These are phyloP conservation scores for Acinonyx jubatus DNA, from an alignment of 2,113 vertebrate species.

Conservation along the genomic window DNA sequence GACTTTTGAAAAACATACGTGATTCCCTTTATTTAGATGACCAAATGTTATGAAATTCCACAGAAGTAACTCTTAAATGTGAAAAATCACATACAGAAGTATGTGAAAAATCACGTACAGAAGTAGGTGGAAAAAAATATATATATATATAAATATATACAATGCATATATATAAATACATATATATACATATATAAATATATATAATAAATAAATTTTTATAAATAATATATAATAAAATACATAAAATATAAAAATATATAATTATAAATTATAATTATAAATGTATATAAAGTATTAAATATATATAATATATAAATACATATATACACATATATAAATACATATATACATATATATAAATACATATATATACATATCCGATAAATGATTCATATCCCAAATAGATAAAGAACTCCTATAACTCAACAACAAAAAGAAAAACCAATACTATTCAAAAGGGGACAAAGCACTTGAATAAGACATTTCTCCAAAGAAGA, in stretches of 20 bases:
- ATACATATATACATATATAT: too few relatives aligned
- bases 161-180: too few relatives aligned
- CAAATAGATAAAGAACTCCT: not conserved
- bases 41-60: not conserved
- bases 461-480: not conserved
- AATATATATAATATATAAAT: too few relatives aligned
- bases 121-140: not conserved
- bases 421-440: not conserved
- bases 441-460: not conserved
- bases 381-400: not conserved
- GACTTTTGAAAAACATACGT: not conserved
- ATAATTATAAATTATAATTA: too few relatives aligned
- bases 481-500: not conserved
- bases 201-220: too few relatives aligned
- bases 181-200: too few relatives aligned
- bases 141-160: too few relatives aligned
- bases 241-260: too few relatives aligned
- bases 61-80: slow-evolving; percentile 16
- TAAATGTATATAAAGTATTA: too few relatives aligned
- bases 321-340: too few relatives aligned
- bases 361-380: too few relatives aligned
- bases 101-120: not conserved
- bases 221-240: too few relatives aligned
- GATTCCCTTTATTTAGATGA: not conserved
- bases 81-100: not conserved